A percentile compares a stretch with the other conserved stretches of the same genome.
Evolutionary conservation across 2,888 invertebrate species (phyloP).

Genomic region (Acanthosoma haemorrhoidale): DNA sequence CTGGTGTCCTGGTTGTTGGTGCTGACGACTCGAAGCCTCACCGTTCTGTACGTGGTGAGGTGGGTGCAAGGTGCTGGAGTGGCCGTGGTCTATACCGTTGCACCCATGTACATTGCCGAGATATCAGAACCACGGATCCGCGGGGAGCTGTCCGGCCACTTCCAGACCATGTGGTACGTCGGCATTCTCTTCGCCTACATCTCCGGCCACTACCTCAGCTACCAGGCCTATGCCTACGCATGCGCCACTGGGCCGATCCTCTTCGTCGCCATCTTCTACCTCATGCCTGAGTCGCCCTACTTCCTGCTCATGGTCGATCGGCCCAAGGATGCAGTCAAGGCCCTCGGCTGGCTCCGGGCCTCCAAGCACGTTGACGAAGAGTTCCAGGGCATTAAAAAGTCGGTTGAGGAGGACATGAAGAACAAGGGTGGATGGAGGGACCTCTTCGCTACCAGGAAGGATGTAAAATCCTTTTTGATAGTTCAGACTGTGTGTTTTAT

Average conservation of each 20-base stretch:
- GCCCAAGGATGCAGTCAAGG: slow-evolving; percentile 48
- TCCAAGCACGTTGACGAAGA: slow-evolving; percentile 33
- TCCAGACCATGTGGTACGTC: slow-evolving; percentile 41
- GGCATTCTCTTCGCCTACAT: slow-evolving; percentile 40
- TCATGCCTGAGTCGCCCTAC: slow-evolving; percentile 60
- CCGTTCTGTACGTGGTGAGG: slow-evolving; percentile 38
- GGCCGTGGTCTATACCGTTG: slow-evolving; percentile 40
- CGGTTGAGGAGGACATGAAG: slow-evolving; percentile 33
- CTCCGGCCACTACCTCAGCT: slow-evolving; percentile 44
- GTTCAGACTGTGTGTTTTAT: slow-evolving; percentile 26
- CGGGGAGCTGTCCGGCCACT: slow-evolving; percentile 41
- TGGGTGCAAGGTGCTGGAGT: slow-evolving; percentile 40
- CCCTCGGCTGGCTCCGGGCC: slow-evolving; percentile 35
- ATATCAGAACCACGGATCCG: slow-evolving; percentile 41
- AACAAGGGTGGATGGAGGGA: slow-evolving; percentile 28
- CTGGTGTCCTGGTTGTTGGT: slow-evolving; percentile 41
- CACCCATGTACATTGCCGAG: slow-evolving; percentile 42
- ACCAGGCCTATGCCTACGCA: slow-evolving; percentile 46
- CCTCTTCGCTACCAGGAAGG: slow-evolving; percentile 30
- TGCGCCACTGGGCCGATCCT: slow-evolving; percentile 50
- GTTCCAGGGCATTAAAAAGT: slow-evolving; percentile 30
- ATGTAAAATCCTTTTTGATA: slow-evolving; percentile 28
- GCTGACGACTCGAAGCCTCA: slow-evolving; percentile 36
- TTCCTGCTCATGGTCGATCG: slow-evolving; percentile 53
- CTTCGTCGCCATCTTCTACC: slow-evolving; percentile 51